phyloP scores from a whole-genome alignment of 2,888 invertebrate genomes.

The Lysandra coridon region DNA sequence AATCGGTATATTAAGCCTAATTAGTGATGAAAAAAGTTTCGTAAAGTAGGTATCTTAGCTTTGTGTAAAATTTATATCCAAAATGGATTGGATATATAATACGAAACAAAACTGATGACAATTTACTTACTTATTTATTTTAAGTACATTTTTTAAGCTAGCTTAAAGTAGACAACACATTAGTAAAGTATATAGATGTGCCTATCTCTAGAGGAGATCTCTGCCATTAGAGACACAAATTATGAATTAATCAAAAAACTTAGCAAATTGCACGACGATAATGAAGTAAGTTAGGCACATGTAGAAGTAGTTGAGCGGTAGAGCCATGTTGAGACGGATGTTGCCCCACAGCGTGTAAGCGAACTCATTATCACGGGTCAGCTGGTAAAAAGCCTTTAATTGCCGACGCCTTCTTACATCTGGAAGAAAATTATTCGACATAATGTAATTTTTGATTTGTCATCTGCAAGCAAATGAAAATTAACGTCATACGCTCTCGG shows the following conservation, averaged over 20 bases:
- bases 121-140: too few relatives aligned
- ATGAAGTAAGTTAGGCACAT: conserved; percentile 13
- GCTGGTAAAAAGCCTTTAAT: conserved; percentile 22
- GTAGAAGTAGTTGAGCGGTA: conserved; percentile 10
- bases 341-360: conserved; percentile 2
- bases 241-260: neutral
- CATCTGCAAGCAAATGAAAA: neutral
- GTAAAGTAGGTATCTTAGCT: neutral
- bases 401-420: conserved; percentile 17
- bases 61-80: neutral
- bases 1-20: too few relatives aligned
- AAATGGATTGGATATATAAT: too few relatives aligned
- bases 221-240: too few relatives aligned
- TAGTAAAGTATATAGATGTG: too few relatives aligned
- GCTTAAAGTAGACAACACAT: too few relatives aligned
- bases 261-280: conserved; percentile 9
- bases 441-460: neutral
- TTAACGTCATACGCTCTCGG: neutral
- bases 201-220: too few relatives aligned
- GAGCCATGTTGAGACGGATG: conserved; percentile 5
- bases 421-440: neutral
- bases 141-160: too few relatives aligned
- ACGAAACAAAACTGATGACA: too few relatives aligned
- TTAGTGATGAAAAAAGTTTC: neutral
- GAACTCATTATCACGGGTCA: conserved; percentile 15